Evolutionary conservation across 2,113 vertebrate genomes (phyloP), one percentile per base, ranked within the genome.

Genomic region (Myiagra hebetior): DNA sequence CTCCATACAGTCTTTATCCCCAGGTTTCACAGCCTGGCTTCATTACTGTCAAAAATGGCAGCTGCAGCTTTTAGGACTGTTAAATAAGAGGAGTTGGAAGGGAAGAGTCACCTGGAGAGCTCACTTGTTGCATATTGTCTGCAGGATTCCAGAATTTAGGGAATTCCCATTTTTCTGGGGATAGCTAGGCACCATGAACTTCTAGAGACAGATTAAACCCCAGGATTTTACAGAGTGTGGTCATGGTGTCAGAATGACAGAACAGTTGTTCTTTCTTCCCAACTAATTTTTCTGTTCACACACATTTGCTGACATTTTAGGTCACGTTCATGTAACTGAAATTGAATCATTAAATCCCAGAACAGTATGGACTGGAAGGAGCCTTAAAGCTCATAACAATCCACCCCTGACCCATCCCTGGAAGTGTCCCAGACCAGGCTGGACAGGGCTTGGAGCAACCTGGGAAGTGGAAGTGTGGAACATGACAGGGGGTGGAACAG

Each of bases 361-460:
- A 41, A 0, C 31, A 27, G 35, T 13, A 4, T 41, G 76, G 76
- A 3, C 27, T 57, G 26, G 42, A 35, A 49, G 24, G 75, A 47
- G 15, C 57, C 42, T 42, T 64, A 22, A 18, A 49, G 26, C 49
- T 35, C 1, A 0, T 17, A 1, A 10, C 13, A 14, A n/a, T 14
- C 12, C n/a, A n/a, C 10, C 28, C 46, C 42, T 57, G 60, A 24
- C 31, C 28, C 47, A 35, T 41, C 57, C 50, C 46, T 52, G 69
- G 23, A 2, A 17, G 28, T 67, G 60, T 4, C 46, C 57, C 1
- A 64, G 57, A 35, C 49, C 41, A 27, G 42, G 10, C 0, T 82
- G 23, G 37, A 52, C 2, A 2, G 44, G 52, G 37, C 4, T 52
- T 20, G 52, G 60, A 30, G 60, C 77, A 21, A 0, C 59, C 37